Base-by-base conservation (phyloP, 2,113 vertebrate genomes). In the Gila orcuttii region DNA sequence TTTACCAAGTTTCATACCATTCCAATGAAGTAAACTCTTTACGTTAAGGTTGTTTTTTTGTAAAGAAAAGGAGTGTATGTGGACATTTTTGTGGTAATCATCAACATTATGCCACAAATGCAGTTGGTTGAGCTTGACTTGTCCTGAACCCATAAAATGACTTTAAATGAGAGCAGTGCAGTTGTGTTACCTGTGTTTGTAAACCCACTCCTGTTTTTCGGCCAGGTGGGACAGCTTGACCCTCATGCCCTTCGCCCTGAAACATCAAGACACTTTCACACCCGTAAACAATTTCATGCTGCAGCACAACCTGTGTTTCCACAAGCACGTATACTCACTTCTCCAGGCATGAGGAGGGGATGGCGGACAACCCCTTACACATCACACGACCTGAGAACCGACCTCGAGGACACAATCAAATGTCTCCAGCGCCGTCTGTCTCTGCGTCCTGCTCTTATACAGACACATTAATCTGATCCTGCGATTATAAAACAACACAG, bases 191-290 rank as follows among this genome's bases (percentile, higher is more conserved):
- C 88, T 93, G 74, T 90, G 89, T 84, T 91, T 95, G 87, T 93
- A 87, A n/a, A 87, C 86, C 39, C 83, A 79, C 13, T 89, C 88
- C 47, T 89, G 89, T 28, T 87, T 90, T 71, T 94, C 93, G 31
- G 93, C 87, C 90, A 94, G 88, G 83, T 94, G 92, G 87, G 90
- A 90, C 2, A 94, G 85, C 90, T 91, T 94, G 76, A 94, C 89
- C 71, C 92, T 87, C 92, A 94, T 93, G 86, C 57, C 93, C n/a
- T 95, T 95, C 47, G 93, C 93, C 92, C 94, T 95, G 86, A 89
- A 92, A 92, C 69, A 92, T 45, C 71, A 47, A 42, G 1, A 15
- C 42, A 79, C 23, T 74, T 8, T 57, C n/a, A 69, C 12, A 85
- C 66, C 50, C 68, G 52, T 25, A 64, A 60, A 84, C 69, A 81